phyloP scores from a whole-genome alignment of 2,888 invertebrate species.

The Uloborus plumipes region DNA sequence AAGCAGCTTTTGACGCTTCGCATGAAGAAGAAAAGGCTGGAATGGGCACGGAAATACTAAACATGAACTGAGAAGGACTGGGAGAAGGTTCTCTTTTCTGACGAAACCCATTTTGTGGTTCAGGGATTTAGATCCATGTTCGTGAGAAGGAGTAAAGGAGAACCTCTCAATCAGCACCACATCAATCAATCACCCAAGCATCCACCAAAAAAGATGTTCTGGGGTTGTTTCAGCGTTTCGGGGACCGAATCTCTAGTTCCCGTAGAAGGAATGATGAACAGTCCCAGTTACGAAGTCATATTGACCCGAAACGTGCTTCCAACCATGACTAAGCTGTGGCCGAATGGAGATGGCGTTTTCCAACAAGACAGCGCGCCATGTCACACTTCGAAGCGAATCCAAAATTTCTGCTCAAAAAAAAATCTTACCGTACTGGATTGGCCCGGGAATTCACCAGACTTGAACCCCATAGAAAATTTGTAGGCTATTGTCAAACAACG shows the following conservation, averaged over 20 bases:
- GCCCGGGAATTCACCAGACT: no score
- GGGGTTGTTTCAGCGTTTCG: background rate
- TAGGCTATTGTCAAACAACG: background rate
- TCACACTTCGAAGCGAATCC: background rate
- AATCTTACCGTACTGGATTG: no score
- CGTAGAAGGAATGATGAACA: slow-evolving; percentile 3
- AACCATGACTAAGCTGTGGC: background rate
- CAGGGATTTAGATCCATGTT: background rate
- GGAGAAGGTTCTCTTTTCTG: no score
- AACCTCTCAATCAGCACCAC: slow-evolving; percentile 8
- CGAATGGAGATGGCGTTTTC: background rate
- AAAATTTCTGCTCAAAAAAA: no score
- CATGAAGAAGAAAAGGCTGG: background rate
- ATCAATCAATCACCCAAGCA: slow-evolving; percentile 1
- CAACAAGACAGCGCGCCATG: background rate
- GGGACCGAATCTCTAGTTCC: background rate
- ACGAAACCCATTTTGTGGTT: background rate
- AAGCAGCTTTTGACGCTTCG: background rate
- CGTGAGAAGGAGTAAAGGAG: background rate
- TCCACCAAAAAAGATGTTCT: background rate
- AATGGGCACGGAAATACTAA: background rate
- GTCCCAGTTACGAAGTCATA: background rate
- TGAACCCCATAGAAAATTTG: background rate
- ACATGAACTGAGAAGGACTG: no score
- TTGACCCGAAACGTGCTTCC: slow-evolving; percentile 5